These are phyloP conservation scores for Chlorospingus semifuscus DNA, from an alignment of 2,797 vertebrate species.

Conservation along the genomic window DNA sequence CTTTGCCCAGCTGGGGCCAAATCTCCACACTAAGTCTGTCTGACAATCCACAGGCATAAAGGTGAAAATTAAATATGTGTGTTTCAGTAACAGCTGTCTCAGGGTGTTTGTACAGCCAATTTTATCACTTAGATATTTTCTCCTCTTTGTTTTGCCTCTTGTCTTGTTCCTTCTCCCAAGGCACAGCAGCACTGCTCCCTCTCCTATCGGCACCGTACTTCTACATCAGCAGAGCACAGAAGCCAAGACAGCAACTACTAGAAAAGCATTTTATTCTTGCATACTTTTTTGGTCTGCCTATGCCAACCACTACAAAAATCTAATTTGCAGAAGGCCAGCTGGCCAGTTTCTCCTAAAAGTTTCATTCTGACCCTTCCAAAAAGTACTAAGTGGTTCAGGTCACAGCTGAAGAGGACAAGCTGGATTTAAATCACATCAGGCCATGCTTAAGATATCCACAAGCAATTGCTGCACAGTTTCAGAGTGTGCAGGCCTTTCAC, in stretches of 20 bases:
- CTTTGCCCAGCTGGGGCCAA: background rate
- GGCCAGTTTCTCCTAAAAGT: background rate
- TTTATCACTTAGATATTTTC: background rate
- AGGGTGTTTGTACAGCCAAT: background rate
- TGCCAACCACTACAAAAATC: background rate
- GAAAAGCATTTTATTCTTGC: background rate
- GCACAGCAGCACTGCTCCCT: background rate
- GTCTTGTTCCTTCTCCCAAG: background rate
- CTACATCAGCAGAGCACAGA: background rate
- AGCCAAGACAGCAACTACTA: background rate
- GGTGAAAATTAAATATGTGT: background rate
- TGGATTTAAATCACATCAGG: background rate
- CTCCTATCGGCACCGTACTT: background rate
- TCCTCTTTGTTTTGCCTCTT: background rate
- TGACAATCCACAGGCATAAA: background rate
- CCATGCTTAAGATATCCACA: background rate
- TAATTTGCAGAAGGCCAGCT: background rate
- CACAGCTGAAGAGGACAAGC: background rate
- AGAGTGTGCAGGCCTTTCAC: constrained; percentile 11
- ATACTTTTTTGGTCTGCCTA: background rate
- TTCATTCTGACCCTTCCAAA: constrained; percentile 8
- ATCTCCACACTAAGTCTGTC: background rate
- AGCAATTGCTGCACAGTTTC: constrained; percentile 3
- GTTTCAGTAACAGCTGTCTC: background rate
- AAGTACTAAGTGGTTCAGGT: background rate